Percentiles rank a stretch among this genome's conserved stretches.
Evolutionary conservation across 2,888 invertebrate genomes (phyloP).

Genomic region (Helobdella robusta): DNA sequence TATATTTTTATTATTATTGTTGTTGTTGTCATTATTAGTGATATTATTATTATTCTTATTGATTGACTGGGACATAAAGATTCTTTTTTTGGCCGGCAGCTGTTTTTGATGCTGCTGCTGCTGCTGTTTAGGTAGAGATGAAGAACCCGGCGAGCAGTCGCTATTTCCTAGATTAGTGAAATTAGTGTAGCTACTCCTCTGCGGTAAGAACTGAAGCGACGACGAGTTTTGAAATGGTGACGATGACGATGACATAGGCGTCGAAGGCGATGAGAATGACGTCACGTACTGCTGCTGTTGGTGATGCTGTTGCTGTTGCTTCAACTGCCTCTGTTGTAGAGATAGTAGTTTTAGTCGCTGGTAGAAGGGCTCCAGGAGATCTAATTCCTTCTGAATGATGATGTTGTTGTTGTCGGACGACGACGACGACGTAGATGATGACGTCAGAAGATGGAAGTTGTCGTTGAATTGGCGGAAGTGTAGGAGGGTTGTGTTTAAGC

Average conservation of each 20-base stretch:
- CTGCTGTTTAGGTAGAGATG: no score
- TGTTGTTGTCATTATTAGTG: no score
- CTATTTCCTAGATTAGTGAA: no score
- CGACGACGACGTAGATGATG: not conserved
- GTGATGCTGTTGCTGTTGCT: constrained; percentile 42
- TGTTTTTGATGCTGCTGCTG: no score
- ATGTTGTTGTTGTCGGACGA: no score
- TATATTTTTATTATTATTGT: no score
- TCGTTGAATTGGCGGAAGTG: constrained; percentile 18
- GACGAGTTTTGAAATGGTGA: constrained; percentile 1
- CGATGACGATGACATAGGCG: constrained; percentile 6
- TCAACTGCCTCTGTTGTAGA: constrained; percentile 42
- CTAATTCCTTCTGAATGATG: constrained; percentile 5
- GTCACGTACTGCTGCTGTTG: constrained; percentile 30
- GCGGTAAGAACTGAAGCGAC: no score
- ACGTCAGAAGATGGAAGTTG: constrained; percentile 16
- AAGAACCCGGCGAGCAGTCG: no score
- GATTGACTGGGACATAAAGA: no score
- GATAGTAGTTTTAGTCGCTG: not conserved
- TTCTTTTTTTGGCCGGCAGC: no score
- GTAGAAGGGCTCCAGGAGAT: not conserved
- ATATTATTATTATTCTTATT: no score
- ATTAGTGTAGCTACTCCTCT: no score
- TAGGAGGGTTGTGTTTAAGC: constrained; percentile 5
- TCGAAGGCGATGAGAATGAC: not conserved